A percentile compares a stretch with the other conserved stretches of the same genome.
Conservation (phyloP, 1,140 invertebrate genomes). For the Zophobas morio region DNA sequence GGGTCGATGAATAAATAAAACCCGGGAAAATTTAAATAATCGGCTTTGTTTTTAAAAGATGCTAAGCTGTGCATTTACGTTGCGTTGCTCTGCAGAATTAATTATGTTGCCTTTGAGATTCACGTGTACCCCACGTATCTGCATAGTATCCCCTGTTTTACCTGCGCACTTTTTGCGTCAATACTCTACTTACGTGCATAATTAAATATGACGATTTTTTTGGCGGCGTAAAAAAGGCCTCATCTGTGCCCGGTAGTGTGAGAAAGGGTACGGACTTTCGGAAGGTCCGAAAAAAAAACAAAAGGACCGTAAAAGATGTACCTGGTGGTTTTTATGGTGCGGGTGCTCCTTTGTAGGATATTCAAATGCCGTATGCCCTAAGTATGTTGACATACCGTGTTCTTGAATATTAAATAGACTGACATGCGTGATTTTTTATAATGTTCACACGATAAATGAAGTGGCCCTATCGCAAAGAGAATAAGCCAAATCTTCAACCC, state of each 20-base stretch:
- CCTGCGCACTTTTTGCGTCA: neutral
- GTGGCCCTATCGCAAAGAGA: constrained; percentile 32
- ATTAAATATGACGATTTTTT: constrained; percentile 60
- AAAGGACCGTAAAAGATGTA: constrained; percentile 55
- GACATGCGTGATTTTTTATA: constrained; percentile 59
- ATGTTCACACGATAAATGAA: constrained; percentile 58
- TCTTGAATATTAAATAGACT: constrained; percentile 63
- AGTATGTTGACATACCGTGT: constrained; percentile 64
- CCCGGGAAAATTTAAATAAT: too few relatives aligned
- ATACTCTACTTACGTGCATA: constrained; percentile 52
- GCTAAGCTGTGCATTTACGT: too few relatives aligned
- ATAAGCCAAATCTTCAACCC: constrained; percentile 31
- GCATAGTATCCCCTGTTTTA: neutral
- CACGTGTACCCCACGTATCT: too few relatives aligned
- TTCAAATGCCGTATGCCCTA: constrained; percentile 55
- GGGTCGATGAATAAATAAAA: too few relatives aligned
- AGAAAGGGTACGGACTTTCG: constrained; percentile 59
- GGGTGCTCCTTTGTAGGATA: constrained; percentile 60
- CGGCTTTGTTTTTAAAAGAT: too few relatives aligned
- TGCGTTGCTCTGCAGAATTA: too few relatives aligned
- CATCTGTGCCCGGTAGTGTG: constrained; percentile 56
- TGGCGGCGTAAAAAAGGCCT: constrained; percentile 52
- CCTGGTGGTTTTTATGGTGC: constrained; percentile 62
- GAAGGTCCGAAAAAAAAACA: constrained; percentile 58
- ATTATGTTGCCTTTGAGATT: too few relatives aligned